These are phyloP conservation scores for Limnephilus lunatus DNA, from an alignment of 2,888 invertebrate species.

Conservation along the genomic window DNA sequence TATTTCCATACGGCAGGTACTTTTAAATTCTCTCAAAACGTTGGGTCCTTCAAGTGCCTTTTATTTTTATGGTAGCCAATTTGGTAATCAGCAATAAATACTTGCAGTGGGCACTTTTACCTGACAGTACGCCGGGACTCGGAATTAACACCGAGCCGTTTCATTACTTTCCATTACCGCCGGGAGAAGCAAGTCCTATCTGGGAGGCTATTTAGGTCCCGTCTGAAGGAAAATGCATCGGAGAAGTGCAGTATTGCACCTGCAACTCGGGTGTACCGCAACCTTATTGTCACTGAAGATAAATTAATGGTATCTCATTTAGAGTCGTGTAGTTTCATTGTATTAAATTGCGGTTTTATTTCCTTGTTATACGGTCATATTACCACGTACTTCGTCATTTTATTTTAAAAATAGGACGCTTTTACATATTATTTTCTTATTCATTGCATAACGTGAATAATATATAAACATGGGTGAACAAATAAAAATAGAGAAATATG, in stretches of 20 bases:
- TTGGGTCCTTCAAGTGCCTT: background rate
- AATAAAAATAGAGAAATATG: too few species aligned
- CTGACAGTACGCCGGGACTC: background rate
- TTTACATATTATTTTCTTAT: too few species aligned
- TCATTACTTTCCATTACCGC: constrained; percentile 41
- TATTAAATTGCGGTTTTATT: background rate
- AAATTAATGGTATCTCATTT: background rate
- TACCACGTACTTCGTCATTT: too few species aligned
- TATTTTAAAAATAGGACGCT: too few species aligned
- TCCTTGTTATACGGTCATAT: background rate
- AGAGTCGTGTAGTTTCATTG: background rate
- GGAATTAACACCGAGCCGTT: constrained; percentile 29
- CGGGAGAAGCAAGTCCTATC: background rate
- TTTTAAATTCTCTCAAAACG: background rate
- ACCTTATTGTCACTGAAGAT: background rate
- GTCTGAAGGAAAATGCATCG: constrained; percentile 36
- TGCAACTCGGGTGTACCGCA: background rate
- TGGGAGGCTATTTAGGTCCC: constrained; percentile 25
- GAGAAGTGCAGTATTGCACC: constrained; percentile 37
- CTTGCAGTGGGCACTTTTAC: background rate
- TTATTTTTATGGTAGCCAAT: background rate
- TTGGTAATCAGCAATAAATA: background rate
- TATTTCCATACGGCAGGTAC: too few species aligned
- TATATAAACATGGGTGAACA: too few species aligned
- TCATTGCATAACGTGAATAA: too few species aligned